These are phyloP conservation scores for Amiota minor DNA, from an alignment of 2,888 invertebrate species.

Conservation along the genomic window DNA sequence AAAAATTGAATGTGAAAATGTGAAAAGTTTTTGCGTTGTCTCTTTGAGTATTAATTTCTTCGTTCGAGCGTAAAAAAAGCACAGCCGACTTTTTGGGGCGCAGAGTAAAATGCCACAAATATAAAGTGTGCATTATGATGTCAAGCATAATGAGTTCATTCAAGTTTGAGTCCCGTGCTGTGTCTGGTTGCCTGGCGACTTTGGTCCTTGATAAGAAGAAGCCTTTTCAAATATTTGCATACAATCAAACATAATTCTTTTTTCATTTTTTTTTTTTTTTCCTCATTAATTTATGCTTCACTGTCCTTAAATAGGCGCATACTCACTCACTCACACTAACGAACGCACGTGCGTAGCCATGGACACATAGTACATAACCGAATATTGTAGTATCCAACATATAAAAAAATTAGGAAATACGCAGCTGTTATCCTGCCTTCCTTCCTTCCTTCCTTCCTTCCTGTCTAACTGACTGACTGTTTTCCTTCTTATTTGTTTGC, in stretches of 20 bases:
- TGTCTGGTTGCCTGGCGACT: background rate
- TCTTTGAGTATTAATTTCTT: slow-evolving; percentile 36
- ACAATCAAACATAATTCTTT: background rate
- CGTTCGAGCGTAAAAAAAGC: slow-evolving; percentile 33
- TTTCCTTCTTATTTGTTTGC: background rate
- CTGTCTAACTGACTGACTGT: slow-evolving; percentile 11
- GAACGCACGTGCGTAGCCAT: background rate
- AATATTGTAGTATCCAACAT: no score
- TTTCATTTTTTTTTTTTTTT: background rate
- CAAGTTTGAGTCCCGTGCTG: slow-evolving; percentile 29
- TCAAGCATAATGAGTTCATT: slow-evolving; percentile 40
- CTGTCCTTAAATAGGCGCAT: slow-evolving; percentile 13
- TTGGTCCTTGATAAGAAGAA: background rate
- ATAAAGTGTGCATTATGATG: background rate
- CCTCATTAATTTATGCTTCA: slow-evolving; percentile 10
- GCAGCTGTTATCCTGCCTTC: background rate
- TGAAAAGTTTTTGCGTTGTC: no score
- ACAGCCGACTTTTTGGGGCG: slow-evolving; percentile 13
- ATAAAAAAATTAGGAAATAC: background rate
- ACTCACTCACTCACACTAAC: background rate
- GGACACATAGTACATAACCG: no score
- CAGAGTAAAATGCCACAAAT: no score
- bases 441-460: no score
- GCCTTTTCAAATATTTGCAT: slow-evolving; percentile 19
- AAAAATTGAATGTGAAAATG: background rate